These are phyloP conservation scores for Drosophila guanche DNA, from an alignment of 1,140 invertebrate species.

Conservation along the genomic window DNA sequence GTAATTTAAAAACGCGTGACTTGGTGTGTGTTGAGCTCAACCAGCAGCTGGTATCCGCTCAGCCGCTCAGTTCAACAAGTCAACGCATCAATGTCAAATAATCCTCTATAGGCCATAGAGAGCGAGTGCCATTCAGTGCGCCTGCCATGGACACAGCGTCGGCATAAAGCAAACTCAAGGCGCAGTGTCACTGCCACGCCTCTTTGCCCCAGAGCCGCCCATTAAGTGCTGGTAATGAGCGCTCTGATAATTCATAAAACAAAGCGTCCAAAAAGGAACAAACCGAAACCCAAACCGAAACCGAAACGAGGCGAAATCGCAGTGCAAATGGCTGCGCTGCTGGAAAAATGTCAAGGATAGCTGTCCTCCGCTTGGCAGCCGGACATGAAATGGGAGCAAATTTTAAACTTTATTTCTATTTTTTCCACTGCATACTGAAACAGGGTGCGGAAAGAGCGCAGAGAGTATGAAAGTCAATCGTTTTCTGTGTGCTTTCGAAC, in stretches of 20 bases:
- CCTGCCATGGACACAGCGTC: conserved; percentile 51
- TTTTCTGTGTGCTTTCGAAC: conserved; percentile 3
- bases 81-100: conserved; percentile 55
- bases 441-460: neutral
- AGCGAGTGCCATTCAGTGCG: conserved; percentile 12
- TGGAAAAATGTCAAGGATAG: conserved; percentile 73
- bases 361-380: conserved; percentile 28
- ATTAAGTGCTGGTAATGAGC: conserved; percentile 64
- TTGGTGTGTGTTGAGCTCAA: conserved; percentile 23
- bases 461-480: conserved; percentile 2
- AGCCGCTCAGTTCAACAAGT: conserved; percentile 52
- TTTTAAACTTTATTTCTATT: conserved; percentile 18
- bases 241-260: conserved; percentile 68
- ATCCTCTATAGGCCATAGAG: conserved; percentile 7
- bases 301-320: conserved; percentile 40
- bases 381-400: conserved; percentile 40
- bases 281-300: conserved; percentile 28
- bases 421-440: neutral
- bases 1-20: neutral
- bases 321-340: conserved; percentile 38
- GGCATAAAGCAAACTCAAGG: conserved; percentile 47
- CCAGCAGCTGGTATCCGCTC: conserved; percentile 23
- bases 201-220: conserved; percentile 1
- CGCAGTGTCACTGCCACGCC: conserved; percentile 53
- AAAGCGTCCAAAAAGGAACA: conserved; percentile 28